Percentiles rank a stretch among this genome's conserved stretches.
Conservation (phyloP, 53 echinoderm and acorn worm species). For the Paelopatides confundens region DNA sequence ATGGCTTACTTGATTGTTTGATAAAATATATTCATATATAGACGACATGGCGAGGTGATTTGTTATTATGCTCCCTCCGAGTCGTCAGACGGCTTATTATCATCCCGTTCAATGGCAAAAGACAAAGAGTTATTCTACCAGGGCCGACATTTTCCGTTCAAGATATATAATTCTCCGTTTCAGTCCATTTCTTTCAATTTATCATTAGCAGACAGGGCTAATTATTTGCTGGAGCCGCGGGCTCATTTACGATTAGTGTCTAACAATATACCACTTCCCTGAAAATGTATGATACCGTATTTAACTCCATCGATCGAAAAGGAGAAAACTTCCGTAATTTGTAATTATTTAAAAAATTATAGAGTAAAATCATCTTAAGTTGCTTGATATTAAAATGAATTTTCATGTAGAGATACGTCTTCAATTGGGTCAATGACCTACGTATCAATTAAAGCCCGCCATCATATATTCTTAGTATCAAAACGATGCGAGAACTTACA, state of each 20-base stretch:
- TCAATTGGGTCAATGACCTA: neutral
- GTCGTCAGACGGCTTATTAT: neutral
- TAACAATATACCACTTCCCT: neutral
- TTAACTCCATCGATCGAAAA: conserved; percentile 1
- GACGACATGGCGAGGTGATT: conserved; percentile 31
- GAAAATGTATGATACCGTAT: conserved; percentile 6
- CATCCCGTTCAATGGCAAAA: neutral
- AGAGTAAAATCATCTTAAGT: neutral
- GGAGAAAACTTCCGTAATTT: neutral
- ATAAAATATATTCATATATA: neutral
- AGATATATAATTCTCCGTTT: neutral
- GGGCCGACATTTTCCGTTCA: conserved; percentile 10
- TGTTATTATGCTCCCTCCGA: neutral
- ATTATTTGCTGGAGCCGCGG: conserved; percentile 39
- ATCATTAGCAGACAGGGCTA: conserved; percentile 43
- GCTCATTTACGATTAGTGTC: conserved; percentile 9
- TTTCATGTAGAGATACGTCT: neutral
- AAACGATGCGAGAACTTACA: too few relatives aligned
- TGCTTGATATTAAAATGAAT: neutral
- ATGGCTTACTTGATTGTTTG: neutral
- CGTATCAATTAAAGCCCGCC: neutral
- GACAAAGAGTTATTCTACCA: conserved; percentile 1
- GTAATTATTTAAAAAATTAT: conserved; percentile 19
- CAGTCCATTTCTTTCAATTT: conserved; percentile 31
- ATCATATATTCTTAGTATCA: too few relatives aligned